These are phyloP conservation scores for Drosophila aldrichi DNA, from an alignment of 2,888 invertebrate genomes.

Conservation along the genomic window DNA sequence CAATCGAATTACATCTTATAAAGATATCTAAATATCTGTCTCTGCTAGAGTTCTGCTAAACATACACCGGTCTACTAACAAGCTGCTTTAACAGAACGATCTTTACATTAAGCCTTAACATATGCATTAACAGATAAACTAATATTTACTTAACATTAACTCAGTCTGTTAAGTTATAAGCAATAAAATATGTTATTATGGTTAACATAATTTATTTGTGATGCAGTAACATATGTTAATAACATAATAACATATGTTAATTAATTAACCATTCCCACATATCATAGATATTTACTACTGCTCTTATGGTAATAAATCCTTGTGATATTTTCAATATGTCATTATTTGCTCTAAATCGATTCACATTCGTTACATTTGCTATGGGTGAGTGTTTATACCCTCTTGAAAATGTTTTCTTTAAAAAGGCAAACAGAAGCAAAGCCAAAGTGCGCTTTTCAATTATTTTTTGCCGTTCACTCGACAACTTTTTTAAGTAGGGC, in stretches of 20 bases:
- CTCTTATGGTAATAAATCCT: not conserved
- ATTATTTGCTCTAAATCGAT: not conserved
- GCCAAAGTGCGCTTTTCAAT: constrained; percentile 70
- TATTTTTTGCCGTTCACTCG: constrained; percentile 71
- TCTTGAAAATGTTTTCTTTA: constrained; percentile 22
- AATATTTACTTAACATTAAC: not conserved
- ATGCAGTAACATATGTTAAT: no score
- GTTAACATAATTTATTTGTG: not conserved
- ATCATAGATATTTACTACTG: not conserved
- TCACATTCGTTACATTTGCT: constrained; percentile 9
- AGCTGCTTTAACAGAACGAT: no score
- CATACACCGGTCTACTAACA: no score
- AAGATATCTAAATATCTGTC: no score
- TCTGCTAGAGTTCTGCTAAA: no score
- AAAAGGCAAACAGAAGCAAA: constrained; percentile 46
- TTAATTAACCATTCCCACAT: not conserved
- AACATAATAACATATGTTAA: no score
- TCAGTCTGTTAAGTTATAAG: no score
- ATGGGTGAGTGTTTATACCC: not conserved
- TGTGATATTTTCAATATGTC: no score
- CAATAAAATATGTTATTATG: not conserved
- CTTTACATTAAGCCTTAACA: not conserved
- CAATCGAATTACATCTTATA: no score
- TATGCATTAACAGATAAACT: not conserved
- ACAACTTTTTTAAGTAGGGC: constrained; percentile 52